Base-by-base conservation (phyloP, 2,797 vertebrate genomes). In the Sarcophilus harrisii region DNA sequence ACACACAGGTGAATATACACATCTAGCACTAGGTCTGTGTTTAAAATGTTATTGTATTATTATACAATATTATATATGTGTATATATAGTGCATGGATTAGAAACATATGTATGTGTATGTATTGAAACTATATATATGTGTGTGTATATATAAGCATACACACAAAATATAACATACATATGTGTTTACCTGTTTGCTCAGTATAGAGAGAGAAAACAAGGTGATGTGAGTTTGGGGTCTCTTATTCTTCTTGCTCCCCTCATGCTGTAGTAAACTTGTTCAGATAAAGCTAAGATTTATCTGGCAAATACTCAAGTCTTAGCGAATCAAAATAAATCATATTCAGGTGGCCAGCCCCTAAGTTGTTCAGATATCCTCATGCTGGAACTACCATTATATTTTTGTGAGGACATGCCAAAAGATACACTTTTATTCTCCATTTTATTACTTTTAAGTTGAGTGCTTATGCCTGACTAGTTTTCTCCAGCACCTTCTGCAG, bases 261-360 rank as follows among this genome's bases (percentile, higher is more conserved):
- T 95, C 16, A 0, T 29, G 14, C 9, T 13, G 38, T 52, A 58
- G 59, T 28, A 28, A 49, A 59, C 1, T 0, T 30, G 0, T 87
- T 94, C 91, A 81, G 81, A 38, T 89, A 21, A 89, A 45, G 52
- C 27, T 49, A 1, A 27, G 45, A 54, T 54, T 30, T 92, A 29
- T 58, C 62, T n/a, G 1, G n/a, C 27, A 21, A 58, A 73, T 8
- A 2, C 90, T 57, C 2, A 0, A 58, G 18, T 62, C 90, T 92
- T 0, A 12, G 55, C 89, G 45, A 90, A 66, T 89, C 45, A 54
- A 21, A 92, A 90, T 59, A 90, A 90, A 5, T 0, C 6, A 21
- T 2, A 60, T n/a, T 2, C 59, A n/a, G 58, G 24, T 14, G 13
- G 45, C 93, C 3, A 55, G 24, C 28, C n/a, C 45, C 12, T 27